phyloP scores from a whole-genome alignment of 92 coral and sea anemone species.

The Epizoanthus ramosus region DNA sequence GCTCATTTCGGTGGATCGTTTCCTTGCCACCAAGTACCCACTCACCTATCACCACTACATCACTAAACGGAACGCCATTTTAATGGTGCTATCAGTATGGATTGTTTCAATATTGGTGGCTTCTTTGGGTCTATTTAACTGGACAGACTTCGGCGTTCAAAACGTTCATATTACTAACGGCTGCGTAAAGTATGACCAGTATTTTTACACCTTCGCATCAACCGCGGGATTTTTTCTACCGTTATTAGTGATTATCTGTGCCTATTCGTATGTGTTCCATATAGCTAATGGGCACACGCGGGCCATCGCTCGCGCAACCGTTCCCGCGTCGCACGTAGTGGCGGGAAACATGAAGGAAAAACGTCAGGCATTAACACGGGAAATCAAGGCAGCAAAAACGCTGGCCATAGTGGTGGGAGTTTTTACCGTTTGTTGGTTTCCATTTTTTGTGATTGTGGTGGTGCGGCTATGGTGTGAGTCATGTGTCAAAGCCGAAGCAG shows the following conservation, averaged over 20 bases:
- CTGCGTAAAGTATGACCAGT: conserved; percentile 78
- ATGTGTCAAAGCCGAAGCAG: conserved; percentile 56
- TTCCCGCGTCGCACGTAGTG: conserved; percentile 40
- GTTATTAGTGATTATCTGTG: conserved; percentile 60
- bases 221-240: conserved; percentile 82
- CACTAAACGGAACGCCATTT: conserved; percentile 51
- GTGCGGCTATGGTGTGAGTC: conserved; percentile 64
- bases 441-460: conserved; percentile 62
- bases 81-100: conserved; percentile 81
- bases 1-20: conserved; percentile 74
- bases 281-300: conserved; percentile 87
- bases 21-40: conserved; percentile 83
- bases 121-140: conserved; percentile 69
- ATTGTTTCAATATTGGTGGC: conserved; percentile 70
- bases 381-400: conserved; percentile 86
- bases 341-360: conserved; percentile 42
- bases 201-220: conserved; percentile 82
- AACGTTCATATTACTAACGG: conserved; percentile 60
- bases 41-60: conserved; percentile 75
- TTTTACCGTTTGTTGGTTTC: conserved; percentile 81
- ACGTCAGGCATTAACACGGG: conserved; percentile 60
- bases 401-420: conserved; percentile 84
- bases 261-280: conserved; percentile 85
- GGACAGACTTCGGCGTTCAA: conserved; percentile 71
- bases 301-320: conserved; percentile 70